Conservation (phyloP, 2,888 invertebrate genomes). For the Leptinotarsa juncta region DNA sequence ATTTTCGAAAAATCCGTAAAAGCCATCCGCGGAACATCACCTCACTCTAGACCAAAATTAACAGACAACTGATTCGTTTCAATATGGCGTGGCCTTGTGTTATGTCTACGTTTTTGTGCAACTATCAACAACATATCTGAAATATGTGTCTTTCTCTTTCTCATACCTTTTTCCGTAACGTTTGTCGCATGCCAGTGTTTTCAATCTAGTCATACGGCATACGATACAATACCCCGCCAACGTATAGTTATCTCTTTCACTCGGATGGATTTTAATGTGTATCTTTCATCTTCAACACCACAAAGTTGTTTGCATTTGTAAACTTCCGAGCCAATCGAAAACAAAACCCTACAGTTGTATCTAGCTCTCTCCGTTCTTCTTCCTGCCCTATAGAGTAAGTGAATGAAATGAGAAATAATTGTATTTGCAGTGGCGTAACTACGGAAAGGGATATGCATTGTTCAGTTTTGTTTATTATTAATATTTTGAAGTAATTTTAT, state of each 20-base stretch:
- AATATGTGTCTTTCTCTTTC: slow-evolving; percentile 37
- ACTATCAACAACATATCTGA: slow-evolving; percentile 42
- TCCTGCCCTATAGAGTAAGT: slow-evolving; percentile 5
- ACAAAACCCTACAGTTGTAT: slow-evolving; percentile 36
- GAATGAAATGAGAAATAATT: not conserved
- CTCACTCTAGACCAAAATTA: slow-evolving; percentile 69
- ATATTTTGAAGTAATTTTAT: too few species aligned
- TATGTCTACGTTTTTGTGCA: slow-evolving; percentile 45
- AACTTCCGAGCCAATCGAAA: slow-evolving; percentile 50
- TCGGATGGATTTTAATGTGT: slow-evolving; percentile 46
- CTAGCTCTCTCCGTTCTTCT: slow-evolving; percentile 37
- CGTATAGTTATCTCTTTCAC: slow-evolving; percentile 45
- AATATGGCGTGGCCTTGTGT: slow-evolving; percentile 71
- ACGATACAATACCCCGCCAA: slow-evolving; percentile 49
- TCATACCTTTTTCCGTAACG: slow-evolving; percentile 35
- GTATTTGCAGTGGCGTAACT: not conserved
- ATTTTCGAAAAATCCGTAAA: slow-evolving; percentile 56
- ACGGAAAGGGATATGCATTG: not conserved
- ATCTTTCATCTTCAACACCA: slow-evolving; percentile 41
- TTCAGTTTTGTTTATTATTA: too few species aligned
- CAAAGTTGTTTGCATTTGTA: slow-evolving; percentile 44
- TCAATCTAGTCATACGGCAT: slow-evolving; percentile 57
- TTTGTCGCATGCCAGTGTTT: slow-evolving; percentile 43
- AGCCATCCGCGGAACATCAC: slow-evolving; percentile 57
- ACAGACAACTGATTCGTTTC: slow-evolving; percentile 71